Conservation (phyloP, 2,888 invertebrate species). For the Limenitis camilla region DNA sequence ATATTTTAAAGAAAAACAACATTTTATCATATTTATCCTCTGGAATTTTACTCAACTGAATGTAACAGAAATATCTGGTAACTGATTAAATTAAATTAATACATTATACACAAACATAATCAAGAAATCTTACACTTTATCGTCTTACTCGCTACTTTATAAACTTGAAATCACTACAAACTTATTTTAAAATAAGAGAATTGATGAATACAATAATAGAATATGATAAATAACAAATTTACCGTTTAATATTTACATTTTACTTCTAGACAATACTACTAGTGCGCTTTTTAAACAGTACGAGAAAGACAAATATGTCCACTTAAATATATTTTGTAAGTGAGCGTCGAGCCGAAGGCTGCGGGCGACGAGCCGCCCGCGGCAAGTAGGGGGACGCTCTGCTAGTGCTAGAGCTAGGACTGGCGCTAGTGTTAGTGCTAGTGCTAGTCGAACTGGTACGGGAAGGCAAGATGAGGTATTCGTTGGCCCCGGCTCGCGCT, state of each 20-base stretch:
- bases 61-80: conserved; percentile 69
- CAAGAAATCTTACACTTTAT: conserved; percentile 55
- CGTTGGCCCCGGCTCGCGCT: conserved; percentile 29
- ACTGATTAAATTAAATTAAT: conserved; percentile 68
- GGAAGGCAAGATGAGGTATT: conserved; percentile 52
- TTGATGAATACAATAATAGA: conserved; percentile 63
- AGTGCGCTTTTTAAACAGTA: conserved; percentile 59
- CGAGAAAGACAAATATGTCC: conserved; percentile 40
- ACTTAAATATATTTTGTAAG: conserved; percentile 49
- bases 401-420: conserved; percentile 19
- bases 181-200: conserved; percentile 67
- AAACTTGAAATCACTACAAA: conserved; percentile 63
- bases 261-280: conserved; percentile 57
- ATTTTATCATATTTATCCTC: conserved; percentile 55
- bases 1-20: conserved; percentile 63
- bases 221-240: conserved; percentile 70
- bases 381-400: conserved; percentile 33
- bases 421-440: too few species aligned
- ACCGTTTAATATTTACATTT: conserved; percentile 64
- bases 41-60: conserved; percentile 68
- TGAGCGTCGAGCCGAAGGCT: conserved; percentile 24
- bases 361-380: conserved; percentile 22
- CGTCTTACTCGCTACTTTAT: conserved; percentile 50
- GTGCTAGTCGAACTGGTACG: conserved; percentile 28
- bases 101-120: conserved; percentile 63